These are phyloP conservation scores for Beris morrisii DNA, from an alignment of 2,888 invertebrate species.

Conservation along the genomic window DNA sequence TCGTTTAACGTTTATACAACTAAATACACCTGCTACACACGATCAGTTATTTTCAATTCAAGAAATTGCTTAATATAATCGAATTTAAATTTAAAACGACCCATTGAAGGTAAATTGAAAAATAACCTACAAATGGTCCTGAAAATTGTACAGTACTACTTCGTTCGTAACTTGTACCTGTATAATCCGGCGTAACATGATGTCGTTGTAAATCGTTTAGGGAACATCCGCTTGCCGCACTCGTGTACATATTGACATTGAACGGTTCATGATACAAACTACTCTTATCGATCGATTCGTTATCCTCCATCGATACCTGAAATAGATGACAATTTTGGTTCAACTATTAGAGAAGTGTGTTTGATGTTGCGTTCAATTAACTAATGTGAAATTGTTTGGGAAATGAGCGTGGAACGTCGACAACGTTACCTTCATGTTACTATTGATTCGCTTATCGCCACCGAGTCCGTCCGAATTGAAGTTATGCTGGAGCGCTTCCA, in stretches of 20 bases:
- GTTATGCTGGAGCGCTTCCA: conserved; percentile 57
- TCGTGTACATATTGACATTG: conserved; percentile 58
- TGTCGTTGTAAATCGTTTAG: conserved; percentile 57
- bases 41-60: too few species aligned
- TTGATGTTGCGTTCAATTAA: conserved; percentile 10
- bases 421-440: conserved; percentile 55
- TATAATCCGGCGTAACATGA: conserved; percentile 61
- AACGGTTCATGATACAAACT: conserved; percentile 59
- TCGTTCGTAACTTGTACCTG: conserved; percentile 55
- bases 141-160: too few species aligned
- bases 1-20: too few species aligned
- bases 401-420: background rate
- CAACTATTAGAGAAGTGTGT: conserved; percentile 35
- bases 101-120: too few species aligned
- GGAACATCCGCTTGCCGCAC: conserved; percentile 57
- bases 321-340: conserved; percentile 43
- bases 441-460: conserved; percentile 57
- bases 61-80: too few species aligned
- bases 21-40: too few species aligned
- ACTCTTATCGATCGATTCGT: conserved; percentile 57
- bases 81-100: too few species aligned
- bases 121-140: too few species aligned
- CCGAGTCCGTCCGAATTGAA: conserved; percentile 56
- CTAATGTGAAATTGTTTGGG: conserved; percentile 3
- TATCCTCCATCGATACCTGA: conserved; percentile 56